Conservation (phyloP, 2,888 invertebrate species). For the Rotaria socialis region DNA sequence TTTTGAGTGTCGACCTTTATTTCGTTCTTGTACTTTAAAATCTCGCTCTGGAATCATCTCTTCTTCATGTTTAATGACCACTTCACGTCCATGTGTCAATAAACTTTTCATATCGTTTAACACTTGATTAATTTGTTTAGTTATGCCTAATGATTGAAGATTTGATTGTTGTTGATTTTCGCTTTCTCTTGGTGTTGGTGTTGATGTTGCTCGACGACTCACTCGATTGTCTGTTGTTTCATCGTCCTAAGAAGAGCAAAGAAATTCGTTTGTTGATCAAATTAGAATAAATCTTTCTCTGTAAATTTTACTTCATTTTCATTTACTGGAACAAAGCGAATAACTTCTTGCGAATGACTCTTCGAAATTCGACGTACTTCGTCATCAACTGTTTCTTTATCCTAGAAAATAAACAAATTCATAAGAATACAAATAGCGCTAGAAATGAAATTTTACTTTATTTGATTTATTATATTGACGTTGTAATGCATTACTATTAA, state of each 20-base stretch:
- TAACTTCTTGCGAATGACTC: neutral
- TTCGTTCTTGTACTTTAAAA: neutral
- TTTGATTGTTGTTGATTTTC: neutral
- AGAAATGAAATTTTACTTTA: no score
- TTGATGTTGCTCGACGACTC: slow-evolving; percentile 16
- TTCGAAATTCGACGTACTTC: neutral
- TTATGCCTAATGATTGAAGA: neutral
- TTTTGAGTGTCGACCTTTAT: neutral
- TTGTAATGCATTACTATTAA: neutral
- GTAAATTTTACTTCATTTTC: neutral
- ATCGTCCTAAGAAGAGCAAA: neutral
- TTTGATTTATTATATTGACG: neutral
- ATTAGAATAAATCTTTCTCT: no score
- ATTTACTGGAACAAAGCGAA: neutral
- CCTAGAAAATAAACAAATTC: no score
- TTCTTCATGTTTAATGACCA: neutral
- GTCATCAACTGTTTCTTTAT: no score
- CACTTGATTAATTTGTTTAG: slow-evolving; percentile 18
- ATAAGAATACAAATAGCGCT: no score
- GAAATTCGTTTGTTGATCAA: no score
- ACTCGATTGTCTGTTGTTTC: neutral
- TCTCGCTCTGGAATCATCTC: neutral
- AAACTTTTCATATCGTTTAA: slow-evolving; percentile 28
- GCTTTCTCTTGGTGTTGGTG: neutral
- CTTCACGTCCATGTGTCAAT: neutral